phyloP scores from a whole-genome alignment of 1,140 invertebrate genomes.

The Drosophila simulans region DNA sequence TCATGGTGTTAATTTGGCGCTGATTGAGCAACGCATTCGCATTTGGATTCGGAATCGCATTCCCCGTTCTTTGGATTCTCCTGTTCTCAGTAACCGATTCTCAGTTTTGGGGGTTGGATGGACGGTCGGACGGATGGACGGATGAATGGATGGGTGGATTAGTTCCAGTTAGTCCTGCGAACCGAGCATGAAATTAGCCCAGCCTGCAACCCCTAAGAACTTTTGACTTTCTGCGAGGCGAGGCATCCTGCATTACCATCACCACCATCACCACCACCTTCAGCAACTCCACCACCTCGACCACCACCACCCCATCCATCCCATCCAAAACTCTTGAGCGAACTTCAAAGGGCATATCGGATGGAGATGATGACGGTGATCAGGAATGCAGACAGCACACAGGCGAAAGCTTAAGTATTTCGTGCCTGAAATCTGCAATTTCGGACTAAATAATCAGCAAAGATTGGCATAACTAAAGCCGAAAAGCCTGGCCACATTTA shows the following conservation, averaged over 20 bases:
- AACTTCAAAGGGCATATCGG: conserved; percentile 38
- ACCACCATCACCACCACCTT: background rate
- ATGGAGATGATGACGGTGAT: conserved; percentile 33
- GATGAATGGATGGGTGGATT: conserved; percentile 40
- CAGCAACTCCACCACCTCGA: background rate
- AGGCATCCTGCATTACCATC: conserved; percentile 14
- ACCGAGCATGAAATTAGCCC: conserved; percentile 40
- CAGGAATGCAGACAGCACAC: conserved; percentile 30
- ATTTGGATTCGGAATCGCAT: conserved; percentile 21
- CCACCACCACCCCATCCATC: background rate
- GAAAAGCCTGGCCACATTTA: conserved; percentile 3
- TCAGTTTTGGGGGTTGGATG: conserved; percentile 18
- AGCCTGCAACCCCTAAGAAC: conserved; percentile 43
- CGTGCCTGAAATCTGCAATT: conserved; percentile 26
- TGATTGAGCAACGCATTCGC: conserved; percentile 66
- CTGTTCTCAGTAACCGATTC: background rate
- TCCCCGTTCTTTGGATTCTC: conserved; percentile 4
- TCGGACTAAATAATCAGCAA: conserved; percentile 16
- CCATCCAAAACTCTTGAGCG: background rate
- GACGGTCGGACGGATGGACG: conserved; percentile 4
- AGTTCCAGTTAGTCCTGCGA: conserved; percentile 45
- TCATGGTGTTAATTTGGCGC: conserved; percentile 80
- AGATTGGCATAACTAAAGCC: conserved; percentile 7
- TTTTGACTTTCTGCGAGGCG: conserved; percentile 32
- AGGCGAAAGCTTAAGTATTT: conserved; percentile 33